phyloP scores from a whole-genome alignment of 2,113 vertebrate genomes.

The Trematomus loennbergii region DNA sequence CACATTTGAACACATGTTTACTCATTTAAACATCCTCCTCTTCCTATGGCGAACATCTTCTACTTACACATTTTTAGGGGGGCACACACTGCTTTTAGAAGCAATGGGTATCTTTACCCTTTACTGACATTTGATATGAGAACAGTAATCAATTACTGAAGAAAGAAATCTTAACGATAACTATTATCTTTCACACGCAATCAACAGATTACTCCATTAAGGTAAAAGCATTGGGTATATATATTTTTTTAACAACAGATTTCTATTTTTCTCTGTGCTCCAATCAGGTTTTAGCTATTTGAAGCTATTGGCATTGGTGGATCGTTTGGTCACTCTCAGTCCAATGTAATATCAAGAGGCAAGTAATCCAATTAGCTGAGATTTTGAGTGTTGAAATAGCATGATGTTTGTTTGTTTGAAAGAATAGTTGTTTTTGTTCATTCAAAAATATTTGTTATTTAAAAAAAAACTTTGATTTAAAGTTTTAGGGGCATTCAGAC shows the following conservation, averaged over 20 bases:
- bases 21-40: too few relatives aligned
- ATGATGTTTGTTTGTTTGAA: background rate
- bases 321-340: slow-evolving; percentile 6
- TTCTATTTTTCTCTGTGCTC: background rate
- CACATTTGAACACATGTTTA: background rate
- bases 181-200: too few relatives aligned
- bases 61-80: too few relatives aligned
- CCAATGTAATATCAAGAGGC: background rate
- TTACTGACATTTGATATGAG: too few relatives aligned
- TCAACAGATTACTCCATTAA: too few relatives aligned
- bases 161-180: too few relatives aligned
- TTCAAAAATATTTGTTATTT: background rate
- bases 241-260: background rate
- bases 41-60: too few relatives aligned
- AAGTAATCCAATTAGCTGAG: background rate
- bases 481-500: slow-evolving; percentile 11
- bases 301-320: background rate
- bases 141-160: too few relatives aligned
- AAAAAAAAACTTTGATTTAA: slow-evolving; percentile 19
- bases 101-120: too few relatives aligned
- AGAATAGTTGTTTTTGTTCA: background rate
- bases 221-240: too few relatives aligned
- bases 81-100: too few relatives aligned
- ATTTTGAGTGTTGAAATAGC: background rate
- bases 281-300: slow-evolving; percentile 1